Conservation (phyloP, 2,888 invertebrate genomes). For the Pandemis corylana region DNA sequence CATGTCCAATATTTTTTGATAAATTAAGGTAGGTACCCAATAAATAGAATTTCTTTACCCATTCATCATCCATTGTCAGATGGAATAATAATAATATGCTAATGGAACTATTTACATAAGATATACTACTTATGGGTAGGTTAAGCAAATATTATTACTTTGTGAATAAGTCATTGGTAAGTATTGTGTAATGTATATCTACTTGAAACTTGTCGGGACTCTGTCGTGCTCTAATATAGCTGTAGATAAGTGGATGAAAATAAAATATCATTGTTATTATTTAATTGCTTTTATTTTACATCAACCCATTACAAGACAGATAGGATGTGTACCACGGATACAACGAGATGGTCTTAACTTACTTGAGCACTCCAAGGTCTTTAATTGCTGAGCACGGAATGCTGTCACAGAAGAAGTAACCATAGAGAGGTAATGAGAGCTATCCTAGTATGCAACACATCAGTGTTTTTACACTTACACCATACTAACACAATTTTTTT, state of each 20-base stretch:
- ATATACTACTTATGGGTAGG: neutral
- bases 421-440: too few species aligned
- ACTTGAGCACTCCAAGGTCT: neutral
- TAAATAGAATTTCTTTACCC: too few species aligned
- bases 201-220: neutral
- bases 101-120: neutral
- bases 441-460: too few species aligned
- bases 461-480: too few species aligned
- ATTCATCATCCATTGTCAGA: too few species aligned
- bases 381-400: too few species aligned
- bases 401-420: too few species aligned
- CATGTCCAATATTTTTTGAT: too few species aligned
- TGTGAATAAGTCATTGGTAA: neutral
- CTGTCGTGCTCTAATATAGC: neutral
- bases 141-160: neutral
- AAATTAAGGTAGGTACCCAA: too few species aligned
- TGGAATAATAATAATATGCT: neutral
- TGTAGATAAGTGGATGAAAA: neutral
- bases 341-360: neutral
- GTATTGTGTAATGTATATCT: neutral
- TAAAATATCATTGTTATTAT: conserved; percentile 26
- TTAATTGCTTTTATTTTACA: conserved; percentile 11
- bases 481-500: too few species aligned
- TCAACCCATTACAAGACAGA: neutral
- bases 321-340: neutral